These are phyloP conservation scores for Brachyopa scutellaris DNA, from an alignment of 2,888 invertebrate genomes.

Conservation along the genomic window DNA sequence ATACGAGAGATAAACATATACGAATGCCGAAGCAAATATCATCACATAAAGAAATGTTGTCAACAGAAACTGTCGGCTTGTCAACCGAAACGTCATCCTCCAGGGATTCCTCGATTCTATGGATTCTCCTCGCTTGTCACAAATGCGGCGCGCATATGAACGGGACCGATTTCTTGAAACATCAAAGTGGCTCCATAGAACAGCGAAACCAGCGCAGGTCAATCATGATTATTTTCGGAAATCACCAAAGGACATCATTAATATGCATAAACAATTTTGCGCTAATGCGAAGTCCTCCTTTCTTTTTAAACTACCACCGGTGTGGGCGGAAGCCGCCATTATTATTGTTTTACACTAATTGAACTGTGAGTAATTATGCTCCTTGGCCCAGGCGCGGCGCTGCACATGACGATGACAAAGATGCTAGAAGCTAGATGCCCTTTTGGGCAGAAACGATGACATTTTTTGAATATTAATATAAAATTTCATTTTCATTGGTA, in stretches of 20 bases:
- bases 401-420: conserved; percentile 59
- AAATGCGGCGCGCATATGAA: conserved; percentile 37
- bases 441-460: conserved; percentile 74
- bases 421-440: no score
- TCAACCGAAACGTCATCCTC: conserved; percentile 41
- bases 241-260: conserved; percentile 59
- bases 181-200: conserved; percentile 51
- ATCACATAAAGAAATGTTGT: conserved; percentile 69
- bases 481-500: conserved; percentile 73
- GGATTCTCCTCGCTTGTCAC: conserved; percentile 21
- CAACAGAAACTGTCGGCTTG: conserved; percentile 61
- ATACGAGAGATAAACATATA: conserved; percentile 60
- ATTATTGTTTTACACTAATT: conserved; percentile 69
- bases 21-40: conserved; percentile 60
- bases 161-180: conserved; percentile 52
- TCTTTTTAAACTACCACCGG: conserved; percentile 7
- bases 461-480: conserved; percentile 80
- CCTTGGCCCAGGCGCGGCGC: conserved; percentile 31
- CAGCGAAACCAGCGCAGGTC: conserved; percentile 54
- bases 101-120: conserved; percentile 16
- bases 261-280: conserved; percentile 56
- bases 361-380: conserved; percentile 69
- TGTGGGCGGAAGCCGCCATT: conserved; percentile 25
- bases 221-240: conserved; percentile 59
- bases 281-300: conserved; percentile 56